Evolutionary conservation across 2,797 vertebrate species (phyloP).

Genomic region (Micropoecilia bifurca): DNA sequence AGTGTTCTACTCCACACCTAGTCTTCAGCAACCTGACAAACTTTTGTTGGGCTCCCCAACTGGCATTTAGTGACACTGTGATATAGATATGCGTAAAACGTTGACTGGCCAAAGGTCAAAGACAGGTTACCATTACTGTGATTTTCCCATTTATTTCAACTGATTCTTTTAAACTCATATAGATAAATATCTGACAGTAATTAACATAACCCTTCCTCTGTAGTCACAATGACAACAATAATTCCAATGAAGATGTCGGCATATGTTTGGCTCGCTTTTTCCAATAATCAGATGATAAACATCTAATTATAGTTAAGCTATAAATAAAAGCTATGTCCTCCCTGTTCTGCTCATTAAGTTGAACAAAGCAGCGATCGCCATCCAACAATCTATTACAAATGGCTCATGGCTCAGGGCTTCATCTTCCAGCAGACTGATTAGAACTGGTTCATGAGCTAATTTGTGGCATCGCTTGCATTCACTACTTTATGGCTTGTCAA

Average conservation of each 20-base stretch:
- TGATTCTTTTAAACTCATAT: neutral
- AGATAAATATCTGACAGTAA: neutral
- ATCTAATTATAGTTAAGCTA: neutral
- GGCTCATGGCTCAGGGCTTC: neutral
- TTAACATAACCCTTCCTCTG: neutral
- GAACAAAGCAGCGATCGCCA: neutral
- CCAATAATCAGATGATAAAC: neutral
- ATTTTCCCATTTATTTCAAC: no score
- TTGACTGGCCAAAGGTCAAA: neutral
- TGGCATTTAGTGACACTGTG: conserved; percentile 24
- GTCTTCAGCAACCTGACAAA: conserved; percentile 42
- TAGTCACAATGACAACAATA: neutral
- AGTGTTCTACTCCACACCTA: conserved; percentile 36
- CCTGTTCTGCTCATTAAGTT: neutral
- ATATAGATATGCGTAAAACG: neutral
- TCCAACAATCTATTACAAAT: no score
- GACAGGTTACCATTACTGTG: neutral
- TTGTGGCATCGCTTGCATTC: neutral
- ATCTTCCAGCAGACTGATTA: neutral
- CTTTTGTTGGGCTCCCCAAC: conserved; percentile 48
- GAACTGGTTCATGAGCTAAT: neutral
- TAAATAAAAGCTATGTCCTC: neutral
- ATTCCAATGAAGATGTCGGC: neutral
- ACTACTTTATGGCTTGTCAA: neutral
- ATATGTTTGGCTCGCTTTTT: neutral